Evolutionary conservation across 2,797 vertebrate species (phyloP).

Genomic region (Halcyon chelicuti): DNA sequence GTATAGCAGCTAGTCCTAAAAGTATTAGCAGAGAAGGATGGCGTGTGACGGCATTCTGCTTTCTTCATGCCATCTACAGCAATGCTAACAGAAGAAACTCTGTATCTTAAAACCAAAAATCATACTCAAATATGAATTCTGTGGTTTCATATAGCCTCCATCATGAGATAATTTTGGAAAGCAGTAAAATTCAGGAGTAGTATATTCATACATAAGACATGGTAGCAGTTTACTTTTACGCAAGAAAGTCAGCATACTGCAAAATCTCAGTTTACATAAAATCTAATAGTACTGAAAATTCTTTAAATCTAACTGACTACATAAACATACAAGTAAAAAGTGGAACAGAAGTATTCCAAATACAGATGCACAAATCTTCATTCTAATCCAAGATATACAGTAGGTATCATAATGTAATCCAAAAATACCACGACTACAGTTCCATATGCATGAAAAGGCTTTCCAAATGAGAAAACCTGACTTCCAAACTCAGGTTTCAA

Average conservation of each 20-base stretch:
- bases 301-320: not conserved
- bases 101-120: not conserved
- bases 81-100: not conserved
- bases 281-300: not conserved
- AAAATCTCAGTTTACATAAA: conserved; percentile 2
- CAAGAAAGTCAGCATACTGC: not conserved
- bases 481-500: not conserved
- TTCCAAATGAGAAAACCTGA: not conserved
- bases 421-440: not conserved
- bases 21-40: not conserved
- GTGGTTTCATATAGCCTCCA: not conserved
- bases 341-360: not conserved
- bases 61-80: not conserved
- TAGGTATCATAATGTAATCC: not conserved
- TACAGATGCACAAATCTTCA: not conserved
- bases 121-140: not conserved
- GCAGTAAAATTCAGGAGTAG: not conserved
- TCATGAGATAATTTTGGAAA: not conserved
- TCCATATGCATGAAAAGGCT: not conserved
- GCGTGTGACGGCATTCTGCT: not conserved
- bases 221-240: not conserved
- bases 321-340: not conserved
- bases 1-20: not conserved
- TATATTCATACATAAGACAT: not conserved
- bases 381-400: not conserved